Evolutionary conservation across 1,140 invertebrate species (phyloP), one percentile per base, ranked within the genome.

Genomic region (Brachionus paranguensis): DNA sequence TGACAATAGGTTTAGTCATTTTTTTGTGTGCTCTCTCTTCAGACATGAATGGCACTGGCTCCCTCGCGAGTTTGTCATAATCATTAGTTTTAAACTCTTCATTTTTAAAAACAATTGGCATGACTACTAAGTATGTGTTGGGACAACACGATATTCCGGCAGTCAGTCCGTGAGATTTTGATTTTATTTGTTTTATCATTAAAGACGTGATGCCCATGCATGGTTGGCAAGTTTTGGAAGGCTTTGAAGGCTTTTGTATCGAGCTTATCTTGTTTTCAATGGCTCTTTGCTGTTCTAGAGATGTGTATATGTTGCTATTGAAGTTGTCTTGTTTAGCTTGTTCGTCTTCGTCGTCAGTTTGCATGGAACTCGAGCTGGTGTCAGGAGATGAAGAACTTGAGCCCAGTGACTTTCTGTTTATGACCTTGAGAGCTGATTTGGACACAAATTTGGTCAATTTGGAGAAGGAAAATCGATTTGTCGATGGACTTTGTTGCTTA

Each of bases 371-470:
- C 33, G 72, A 76, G n/a, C 27, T 37, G 12, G 72, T 27, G 5
- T 76, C 45, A 53, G 72, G 27, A 14, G 43, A 76, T 27, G 72
- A 76, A 2, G 43, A 50, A 76, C 12, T 47, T 24, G 72, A 50
- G 11, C 72, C 72, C 8, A 76, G 1, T 12, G 72, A 76, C 50
- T 76, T 76, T 14, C 72, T 24, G 27, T n/a, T 76, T 1, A 76
- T 76, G 50, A 76, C 72, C 43, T 76, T 76, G 1, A 76, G n/a
- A 3, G 72, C 72, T 14, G 72, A 76, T 76, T 17, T 76, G n/a
- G 72, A 76, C 10, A 76, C 72, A 76, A 76, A 76, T 76, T 76
- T 76, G 12, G 72, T 76, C 10, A 76, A 33, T 76, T 76, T 76
- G 4, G 72, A 76, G 7, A 76, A 50, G 5, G 72, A 76, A n/a